Percentiles rank a stretch among this genome's conserved stretches.
Evolutionary conservation across 2,888 invertebrate species (phyloP).

Genomic region (Chelonus formosanus): DNA sequence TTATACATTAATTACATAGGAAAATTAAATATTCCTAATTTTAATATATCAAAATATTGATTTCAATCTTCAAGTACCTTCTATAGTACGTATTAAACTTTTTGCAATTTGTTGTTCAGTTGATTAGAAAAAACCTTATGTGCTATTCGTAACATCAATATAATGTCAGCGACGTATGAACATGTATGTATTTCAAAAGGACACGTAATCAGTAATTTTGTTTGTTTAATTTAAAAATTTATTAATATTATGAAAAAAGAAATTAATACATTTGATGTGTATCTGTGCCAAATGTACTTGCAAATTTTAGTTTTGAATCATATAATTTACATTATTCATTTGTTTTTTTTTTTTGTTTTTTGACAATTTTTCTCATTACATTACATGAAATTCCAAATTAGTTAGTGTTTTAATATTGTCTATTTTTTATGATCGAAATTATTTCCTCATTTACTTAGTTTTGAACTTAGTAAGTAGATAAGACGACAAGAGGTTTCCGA

Average conservation of each 20-base stretch:
- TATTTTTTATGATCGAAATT: background rate
- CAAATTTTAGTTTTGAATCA: no score
- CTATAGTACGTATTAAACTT: no score
- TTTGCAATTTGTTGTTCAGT: no score
- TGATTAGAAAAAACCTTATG: no score
- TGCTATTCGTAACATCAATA: no score
- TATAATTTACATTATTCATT: background rate
- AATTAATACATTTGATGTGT: background rate
- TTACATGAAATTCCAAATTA: no score
- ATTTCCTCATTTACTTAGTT: slow-evolving; percentile 7
- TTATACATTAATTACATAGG: slow-evolving; percentile 15
- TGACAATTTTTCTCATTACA: background rate
- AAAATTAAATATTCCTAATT: slow-evolving; percentile 3
- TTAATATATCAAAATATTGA: no score
- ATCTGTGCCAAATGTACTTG: no score
- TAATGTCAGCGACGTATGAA: background rate
- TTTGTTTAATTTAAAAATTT: background rate
- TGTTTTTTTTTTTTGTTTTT: background rate
- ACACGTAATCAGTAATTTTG: slow-evolving; percentile 4
- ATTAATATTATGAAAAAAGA: background rate
- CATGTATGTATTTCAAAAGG: background rate
- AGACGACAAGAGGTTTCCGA: slow-evolving; percentile 24
- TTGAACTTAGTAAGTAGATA: slow-evolving; percentile 13
- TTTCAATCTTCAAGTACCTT: no score
- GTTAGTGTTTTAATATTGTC: background rate